These are phyloP conservation scores for Atta cephalotes DNA, from an alignment of 1,140 invertebrate genomes.

Conservation along the genomic window DNA sequence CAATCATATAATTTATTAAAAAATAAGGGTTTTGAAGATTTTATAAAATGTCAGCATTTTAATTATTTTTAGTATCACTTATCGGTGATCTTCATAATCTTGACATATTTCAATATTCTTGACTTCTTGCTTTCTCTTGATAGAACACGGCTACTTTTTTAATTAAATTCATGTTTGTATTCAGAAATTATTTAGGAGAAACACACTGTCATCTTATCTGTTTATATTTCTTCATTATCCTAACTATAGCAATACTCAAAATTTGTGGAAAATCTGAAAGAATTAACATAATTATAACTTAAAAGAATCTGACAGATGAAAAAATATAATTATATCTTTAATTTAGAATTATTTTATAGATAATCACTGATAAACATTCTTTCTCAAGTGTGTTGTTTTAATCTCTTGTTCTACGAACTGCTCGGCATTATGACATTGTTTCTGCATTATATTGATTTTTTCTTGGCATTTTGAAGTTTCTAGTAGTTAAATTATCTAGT, in stretches of 20 bases:
- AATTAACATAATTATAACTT: not conserved
- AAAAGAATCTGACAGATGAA: not conserved
- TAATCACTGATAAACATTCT: not conserved
- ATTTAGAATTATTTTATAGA: not conserved
- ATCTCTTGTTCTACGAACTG: not conserved
- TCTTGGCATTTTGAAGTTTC: not conserved
- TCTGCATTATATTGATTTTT: not conserved
- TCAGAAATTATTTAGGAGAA: not conserved
- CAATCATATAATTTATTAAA: not conserved
- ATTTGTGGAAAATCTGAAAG: not conserved
- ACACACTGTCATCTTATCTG: not conserved
- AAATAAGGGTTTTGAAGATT: not conserved
- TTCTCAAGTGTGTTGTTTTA: not conserved
- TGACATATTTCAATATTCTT: not conserved
- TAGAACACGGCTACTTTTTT: not conserved
- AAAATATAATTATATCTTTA: not conserved
- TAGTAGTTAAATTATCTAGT: not conserved
- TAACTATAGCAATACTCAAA: not conserved
- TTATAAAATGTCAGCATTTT: not conserved
- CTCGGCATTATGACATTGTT: not conserved
- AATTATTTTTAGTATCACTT: not conserved
- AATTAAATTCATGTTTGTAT: not conserved
- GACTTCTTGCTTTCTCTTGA: not conserved
- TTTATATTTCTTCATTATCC: conserved; percentile 8
- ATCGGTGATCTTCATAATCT: not conserved